Base-by-base conservation (phyloP, 2,888 invertebrate genomes). In the Cerceris ruficornis region DNA sequence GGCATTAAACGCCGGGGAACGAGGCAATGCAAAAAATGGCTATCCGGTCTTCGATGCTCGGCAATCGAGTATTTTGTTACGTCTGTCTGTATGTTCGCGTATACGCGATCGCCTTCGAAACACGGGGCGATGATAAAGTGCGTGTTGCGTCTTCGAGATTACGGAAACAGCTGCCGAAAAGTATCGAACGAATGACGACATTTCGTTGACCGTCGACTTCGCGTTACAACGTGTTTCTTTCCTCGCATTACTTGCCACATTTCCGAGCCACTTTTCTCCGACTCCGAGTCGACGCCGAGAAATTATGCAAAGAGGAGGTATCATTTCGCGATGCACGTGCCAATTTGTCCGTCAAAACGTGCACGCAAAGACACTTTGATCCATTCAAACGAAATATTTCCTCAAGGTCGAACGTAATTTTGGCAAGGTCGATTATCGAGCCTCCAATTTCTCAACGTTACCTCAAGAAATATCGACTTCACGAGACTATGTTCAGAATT, bases 151-250 rank as follows among this genome's bases (percentile, higher is more conserved):
- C 58, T 67, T 52, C 13, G 50, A 42, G 54, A 62, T 62, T 72
- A 72, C 67, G 75, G 49, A 49, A 65, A 65, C 59, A 57, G 39
- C 43, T 43, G 64, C 42, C 68, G 59, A 75, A 57, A 70, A 58
- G 70, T 70, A 52, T 17, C 42, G 46, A 13, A 39, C n/a, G 8
- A 50, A 41, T 50, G 68, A 65, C 74, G 73, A 60, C 60, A 69
- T 57, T 50, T 7, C 13, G 55, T 1, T 5, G 52, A 17, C 57
- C 50, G 50, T 52, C 14, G 42, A 75, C 62, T 61, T 39, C 11
- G 11, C 28, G 66, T 52, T 17, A 41, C 66, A 62, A 28, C 49
- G 52, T 43, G 66, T 52, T 65, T 69, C 61, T 60, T 43, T n/a
- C 8, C 15, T 7, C 7, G 11, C 11, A 5, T 57, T 57, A 57